Conservation (phyloP, 2,113 vertebrate genomes). For the Gnathonemus longibarbis region DNA sequence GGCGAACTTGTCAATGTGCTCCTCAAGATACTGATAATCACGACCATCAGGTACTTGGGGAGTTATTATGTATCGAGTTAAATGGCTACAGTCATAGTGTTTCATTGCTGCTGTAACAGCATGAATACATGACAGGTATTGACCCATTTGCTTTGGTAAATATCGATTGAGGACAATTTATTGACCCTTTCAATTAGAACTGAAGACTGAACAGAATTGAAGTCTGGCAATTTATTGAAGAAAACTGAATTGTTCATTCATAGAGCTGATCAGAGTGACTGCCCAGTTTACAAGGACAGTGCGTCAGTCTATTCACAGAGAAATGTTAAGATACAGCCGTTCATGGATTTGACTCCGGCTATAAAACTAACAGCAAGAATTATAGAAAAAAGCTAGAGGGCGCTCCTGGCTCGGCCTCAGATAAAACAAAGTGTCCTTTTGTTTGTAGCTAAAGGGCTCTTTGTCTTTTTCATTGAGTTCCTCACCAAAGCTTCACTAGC, state of each 20-base stretch:
- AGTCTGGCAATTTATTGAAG: neutral
- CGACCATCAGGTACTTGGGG: neutral
- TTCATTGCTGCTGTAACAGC: neutral
- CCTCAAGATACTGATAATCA: neutral
- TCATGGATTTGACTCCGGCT: neutral
- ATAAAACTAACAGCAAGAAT: neutral
- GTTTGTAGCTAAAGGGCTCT: neutral
- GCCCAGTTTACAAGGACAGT: neutral
- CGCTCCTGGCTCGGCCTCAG: neutral
- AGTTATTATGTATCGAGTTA: neutral
- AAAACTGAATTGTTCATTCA: neutral
- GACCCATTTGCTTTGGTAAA: neutral
- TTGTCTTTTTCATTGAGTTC: neutral
- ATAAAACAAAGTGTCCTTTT: neutral
- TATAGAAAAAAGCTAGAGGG: neutral
- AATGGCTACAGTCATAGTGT: neutral
- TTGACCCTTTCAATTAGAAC: neutral
- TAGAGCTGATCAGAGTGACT: neutral
- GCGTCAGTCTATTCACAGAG: neutral
- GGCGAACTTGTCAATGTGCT: neutral
- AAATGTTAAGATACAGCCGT: neutral
- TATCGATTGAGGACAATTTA: neutral
- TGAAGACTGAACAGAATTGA: neutral
- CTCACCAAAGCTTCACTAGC: neutral
- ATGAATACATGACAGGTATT: neutral